A percentile compares a stretch with the other conserved stretches of the same genome.
Conservation (phyloP, 1,140 invertebrate genomes). For the Atopsyche davidsoni region DNA sequence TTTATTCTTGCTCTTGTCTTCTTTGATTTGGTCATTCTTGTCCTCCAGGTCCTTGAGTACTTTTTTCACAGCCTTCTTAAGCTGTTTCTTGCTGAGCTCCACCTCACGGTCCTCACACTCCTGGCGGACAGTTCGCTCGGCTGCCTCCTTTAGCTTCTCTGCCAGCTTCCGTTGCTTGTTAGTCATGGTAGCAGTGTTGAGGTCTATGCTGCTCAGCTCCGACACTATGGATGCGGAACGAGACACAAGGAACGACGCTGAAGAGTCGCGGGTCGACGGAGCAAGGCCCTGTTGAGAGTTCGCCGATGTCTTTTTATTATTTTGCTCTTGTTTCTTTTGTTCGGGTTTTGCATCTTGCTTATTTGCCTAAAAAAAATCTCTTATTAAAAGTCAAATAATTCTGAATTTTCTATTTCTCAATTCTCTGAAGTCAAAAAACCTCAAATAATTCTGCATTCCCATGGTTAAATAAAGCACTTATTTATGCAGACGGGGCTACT, state of each 20-base stretch:
- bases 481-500: not conserved
- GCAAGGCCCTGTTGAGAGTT: not conserved
- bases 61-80: constrained; percentile 33
- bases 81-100: constrained; percentile 31
- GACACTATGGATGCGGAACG: constrained; percentile 12
- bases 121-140: constrained; percentile 26
- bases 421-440: too few species aligned
- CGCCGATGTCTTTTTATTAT: too few species aligned
- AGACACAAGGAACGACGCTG: not conserved
- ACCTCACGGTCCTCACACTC: constrained; percentile 32
- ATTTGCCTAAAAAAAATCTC: too few species aligned
- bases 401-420: too few species aligned
- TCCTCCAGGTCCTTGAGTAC: constrained; percentile 28
- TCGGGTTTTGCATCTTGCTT: too few species aligned
- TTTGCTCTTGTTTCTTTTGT: too few species aligned
- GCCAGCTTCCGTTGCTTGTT: constrained; percentile 7
- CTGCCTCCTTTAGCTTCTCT: constrained; percentile 15
- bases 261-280: not conserved
- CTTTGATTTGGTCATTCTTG: constrained; percentile 11
- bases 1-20: constrained; percentile 17
- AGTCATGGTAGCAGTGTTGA: not conserved
- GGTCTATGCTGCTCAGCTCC: constrained; percentile 3
- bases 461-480: not conserved
- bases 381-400: too few species aligned
- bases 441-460: too few species aligned